These are phyloP conservation scores for Dicrurus megarhynchus DNA, from an alignment of 2,113 vertebrate species.

Conservation along the genomic window DNA sequence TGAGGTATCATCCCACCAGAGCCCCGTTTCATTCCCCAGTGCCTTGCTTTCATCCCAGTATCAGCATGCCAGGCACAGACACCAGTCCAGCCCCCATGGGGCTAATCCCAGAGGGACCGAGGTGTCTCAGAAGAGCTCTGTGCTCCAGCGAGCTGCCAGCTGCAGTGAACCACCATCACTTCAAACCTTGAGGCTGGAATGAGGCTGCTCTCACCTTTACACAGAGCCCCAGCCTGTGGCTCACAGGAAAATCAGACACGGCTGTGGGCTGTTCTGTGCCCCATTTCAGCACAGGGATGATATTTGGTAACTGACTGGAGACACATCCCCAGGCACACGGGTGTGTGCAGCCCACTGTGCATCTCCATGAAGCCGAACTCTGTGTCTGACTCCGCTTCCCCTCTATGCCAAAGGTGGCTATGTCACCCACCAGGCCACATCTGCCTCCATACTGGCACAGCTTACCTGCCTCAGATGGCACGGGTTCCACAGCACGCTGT, in stretches of 20 bases:
- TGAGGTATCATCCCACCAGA: not conserved
- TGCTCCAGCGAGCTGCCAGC: not conserved
- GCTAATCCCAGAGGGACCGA: not conserved
- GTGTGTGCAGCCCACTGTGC: not conserved
- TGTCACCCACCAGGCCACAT: not conserved
- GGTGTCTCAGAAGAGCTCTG: not conserved
- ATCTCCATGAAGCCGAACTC: not conserved
- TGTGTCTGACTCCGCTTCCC: not conserved
- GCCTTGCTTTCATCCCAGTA: not conserved
- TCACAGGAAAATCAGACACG: not conserved
- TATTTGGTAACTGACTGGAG: not conserved
- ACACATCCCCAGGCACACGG: not conserved
- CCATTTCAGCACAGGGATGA: not conserved
- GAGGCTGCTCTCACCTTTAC: not conserved
- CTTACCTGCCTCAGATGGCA: not conserved
- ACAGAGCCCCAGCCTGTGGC: not conserved
- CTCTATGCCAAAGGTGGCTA: accelerated
- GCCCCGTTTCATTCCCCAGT: not conserved
- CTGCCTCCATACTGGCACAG: not conserved
- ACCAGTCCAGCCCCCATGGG: not conserved
- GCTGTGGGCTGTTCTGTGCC: not conserved
- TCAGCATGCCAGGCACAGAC: not conserved
- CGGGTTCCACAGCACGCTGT: accelerated
- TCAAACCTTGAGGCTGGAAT: not conserved
- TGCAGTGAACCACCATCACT: not conserved